Base-by-base conservation (phyloP, 2,113 vertebrate genomes). In the Cyprinodon brontotheroides region DNA sequence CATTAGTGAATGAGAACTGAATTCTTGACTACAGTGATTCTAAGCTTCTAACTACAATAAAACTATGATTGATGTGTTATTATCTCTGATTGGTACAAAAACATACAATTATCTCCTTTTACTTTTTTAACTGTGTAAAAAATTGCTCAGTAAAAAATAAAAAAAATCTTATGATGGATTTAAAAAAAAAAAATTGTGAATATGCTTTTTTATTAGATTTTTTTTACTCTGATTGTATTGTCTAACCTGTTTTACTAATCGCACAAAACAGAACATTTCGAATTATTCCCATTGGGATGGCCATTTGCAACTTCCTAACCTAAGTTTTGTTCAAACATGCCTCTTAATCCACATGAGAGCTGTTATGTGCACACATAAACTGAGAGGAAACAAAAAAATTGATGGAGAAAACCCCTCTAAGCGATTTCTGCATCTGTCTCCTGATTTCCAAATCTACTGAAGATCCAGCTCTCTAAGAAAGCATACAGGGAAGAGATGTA, bases 371-470 rank as follows among this genome's bases (percentile, higher is more conserved):
- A 62, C 71, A 75, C 75, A 78, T 85, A 75, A 76, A 61, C 65
- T 38, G 61, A 75, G 79, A 87, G 76, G 79, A 90, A 85, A 79
- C 62, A 3, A 59, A 61, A 64, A 39, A 63, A 83, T 72, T 80
- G 78, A 87, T 64, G 66, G 72, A 72, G 73, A 86, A 66, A 82
- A 87, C 79, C 66, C 66, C 80, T 71, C 68, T 81, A 62, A 82
- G 76, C 79, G 77, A 68, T 77, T 75, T 69, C 73, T 76, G 81
- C 73, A 76, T 82, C 74, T 82, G 85, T 50, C 77, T 77, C 75
- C 86, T 86, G 77, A 85, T 83, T 74, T 85, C 73, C 65, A 74
- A 72, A 73, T 72, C 89, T 77, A 82, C 20, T 78, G 76, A 81
- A 78, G 79, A 81, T 78, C 68, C 40, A 65, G 29, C 20, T 45